Conservation (phyloP, 2,797 vertebrate genomes). For the Eospalax fontanierii region DNA sequence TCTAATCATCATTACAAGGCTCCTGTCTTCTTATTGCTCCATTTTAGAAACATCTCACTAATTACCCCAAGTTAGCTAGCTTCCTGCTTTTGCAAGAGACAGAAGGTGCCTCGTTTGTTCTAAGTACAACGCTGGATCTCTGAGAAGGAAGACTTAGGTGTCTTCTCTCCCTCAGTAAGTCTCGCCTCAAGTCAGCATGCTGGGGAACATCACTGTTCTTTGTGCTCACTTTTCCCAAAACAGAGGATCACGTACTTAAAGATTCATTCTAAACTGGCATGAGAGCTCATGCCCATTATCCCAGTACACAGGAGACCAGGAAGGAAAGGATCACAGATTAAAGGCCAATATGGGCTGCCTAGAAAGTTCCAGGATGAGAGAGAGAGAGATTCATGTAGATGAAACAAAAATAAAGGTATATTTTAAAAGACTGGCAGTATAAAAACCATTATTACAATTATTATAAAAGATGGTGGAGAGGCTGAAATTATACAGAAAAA, state of each 20-base stretch:
- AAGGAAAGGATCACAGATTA: not conserved
- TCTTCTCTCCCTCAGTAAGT: conserved; percentile 58
- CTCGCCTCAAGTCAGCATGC: conserved; percentile 59
- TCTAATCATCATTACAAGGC: conserved; percentile 64
- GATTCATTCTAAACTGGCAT: conserved; percentile 24
- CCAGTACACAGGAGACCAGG: not conserved
- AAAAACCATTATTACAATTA: conserved; percentile 56
- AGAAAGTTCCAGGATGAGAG: not conserved
- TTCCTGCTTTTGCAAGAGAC: conserved; percentile 72
- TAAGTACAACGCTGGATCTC: conserved; percentile 71
- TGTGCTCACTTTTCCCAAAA: conserved; percentile 67
- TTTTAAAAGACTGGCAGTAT: conserved; percentile 30
- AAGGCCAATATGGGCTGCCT: not conserved
- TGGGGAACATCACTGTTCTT: conserved; percentile 49
- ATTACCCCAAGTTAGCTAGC: conserved; percentile 72
- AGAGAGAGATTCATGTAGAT: too few relatives aligned
- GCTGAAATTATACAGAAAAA: conserved; percentile 68
- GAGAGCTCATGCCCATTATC: not conserved
- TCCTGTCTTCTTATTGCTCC: conserved; percentile 58
- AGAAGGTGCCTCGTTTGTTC: conserved; percentile 70
- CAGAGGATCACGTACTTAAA: conserved; percentile 57
- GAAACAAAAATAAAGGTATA: not conserved
- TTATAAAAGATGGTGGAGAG: conserved; percentile 50
- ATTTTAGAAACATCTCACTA: conserved; percentile 70
- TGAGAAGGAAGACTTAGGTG: conserved; percentile 66